Conservation (phyloP, 2,797 vertebrate species). For the Hippoglossus hippoglossus region DNA sequence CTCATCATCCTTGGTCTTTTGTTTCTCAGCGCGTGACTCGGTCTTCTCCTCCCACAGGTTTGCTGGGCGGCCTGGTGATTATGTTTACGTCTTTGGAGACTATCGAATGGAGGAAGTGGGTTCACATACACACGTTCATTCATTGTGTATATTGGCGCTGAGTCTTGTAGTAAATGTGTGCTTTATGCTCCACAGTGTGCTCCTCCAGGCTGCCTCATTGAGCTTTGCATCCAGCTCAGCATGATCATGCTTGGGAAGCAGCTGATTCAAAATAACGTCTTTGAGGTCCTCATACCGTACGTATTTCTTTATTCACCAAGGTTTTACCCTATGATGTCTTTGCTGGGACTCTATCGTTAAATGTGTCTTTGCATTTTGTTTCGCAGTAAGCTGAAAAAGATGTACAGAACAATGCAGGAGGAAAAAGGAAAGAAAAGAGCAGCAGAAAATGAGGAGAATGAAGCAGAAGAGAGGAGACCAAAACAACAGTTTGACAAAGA, state of each 20-base stretch:
- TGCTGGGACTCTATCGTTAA: neutral
- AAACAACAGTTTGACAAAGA: conserved; percentile 93
- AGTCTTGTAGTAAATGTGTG: conserved; percentile 11
- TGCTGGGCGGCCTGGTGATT: conserved; percentile 92
- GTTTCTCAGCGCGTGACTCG: neutral
- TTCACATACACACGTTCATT: conserved; percentile 5
- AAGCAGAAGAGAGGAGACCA: conserved; percentile 74
- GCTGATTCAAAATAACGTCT: conserved; percentile 98
- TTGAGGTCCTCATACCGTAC: conserved; percentile 97
- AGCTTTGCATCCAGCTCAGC: conserved; percentile 97
- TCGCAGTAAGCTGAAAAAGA: conserved; percentile 85
- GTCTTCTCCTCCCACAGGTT: conserved; percentile 83
- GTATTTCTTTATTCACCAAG: conserved; percentile 68
- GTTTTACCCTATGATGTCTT: neutral
- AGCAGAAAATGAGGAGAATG: conserved; percentile 68
- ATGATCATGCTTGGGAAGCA: conserved; percentile 99
- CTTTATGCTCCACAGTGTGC: conserved; percentile 86
- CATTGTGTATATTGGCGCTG: conserved; percentile 1
- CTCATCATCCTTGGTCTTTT: neutral
- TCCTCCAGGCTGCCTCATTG: conserved; percentile 97
- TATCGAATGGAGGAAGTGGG: conserved; percentile 96
- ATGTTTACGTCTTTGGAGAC: conserved; percentile 93
- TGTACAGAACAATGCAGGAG: conserved; percentile 90
- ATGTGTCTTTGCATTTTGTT: neutral
- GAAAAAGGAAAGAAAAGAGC: conserved; percentile 79